Evolutionary conservation across 1,140 invertebrate species (phyloP).

Genomic region (Episyrphus balteatus): DNA sequence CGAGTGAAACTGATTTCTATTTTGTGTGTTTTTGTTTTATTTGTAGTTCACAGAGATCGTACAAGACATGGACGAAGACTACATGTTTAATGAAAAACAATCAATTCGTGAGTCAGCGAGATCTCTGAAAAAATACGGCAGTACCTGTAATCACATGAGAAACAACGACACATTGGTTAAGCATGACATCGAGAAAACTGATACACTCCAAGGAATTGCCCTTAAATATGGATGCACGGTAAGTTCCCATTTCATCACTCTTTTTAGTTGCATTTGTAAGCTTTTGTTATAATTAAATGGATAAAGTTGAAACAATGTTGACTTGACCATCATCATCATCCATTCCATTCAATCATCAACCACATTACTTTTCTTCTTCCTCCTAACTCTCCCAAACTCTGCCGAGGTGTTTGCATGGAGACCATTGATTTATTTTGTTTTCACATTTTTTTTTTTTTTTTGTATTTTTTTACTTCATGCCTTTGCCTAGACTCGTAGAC

Average conservation of each 20-base stretch:
- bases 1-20: not conserved
- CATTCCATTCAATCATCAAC: no score
- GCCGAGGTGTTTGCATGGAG: no score
- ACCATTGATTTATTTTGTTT: no score
- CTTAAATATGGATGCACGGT: constrained; percentile 87
- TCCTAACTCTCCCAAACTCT: no score
- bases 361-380: no score
- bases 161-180: constrained; percentile 61
- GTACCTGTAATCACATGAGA: constrained; percentile 57
- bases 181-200: constrained; percentile 64
- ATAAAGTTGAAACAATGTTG: no score
- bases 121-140: constrained; percentile 80
- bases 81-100: constrained; percentile 70
- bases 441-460: no score
- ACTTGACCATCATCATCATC: no score
- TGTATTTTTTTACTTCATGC: no score
- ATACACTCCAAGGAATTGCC: constrained; percentile 87
- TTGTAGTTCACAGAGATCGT: constrained; percentile 36
- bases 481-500: no score
- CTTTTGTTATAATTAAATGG: no score
- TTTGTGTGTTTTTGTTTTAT: constrained; percentile 2
- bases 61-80: constrained; percentile 51
- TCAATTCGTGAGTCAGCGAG: constrained; percentile 72
- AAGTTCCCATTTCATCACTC: constrained; percentile 33
- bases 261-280: no score